These are phyloP conservation scores for Drosophila yooni DNA, from an alignment of 2,888 invertebrate species.

Conservation along the genomic window DNA sequence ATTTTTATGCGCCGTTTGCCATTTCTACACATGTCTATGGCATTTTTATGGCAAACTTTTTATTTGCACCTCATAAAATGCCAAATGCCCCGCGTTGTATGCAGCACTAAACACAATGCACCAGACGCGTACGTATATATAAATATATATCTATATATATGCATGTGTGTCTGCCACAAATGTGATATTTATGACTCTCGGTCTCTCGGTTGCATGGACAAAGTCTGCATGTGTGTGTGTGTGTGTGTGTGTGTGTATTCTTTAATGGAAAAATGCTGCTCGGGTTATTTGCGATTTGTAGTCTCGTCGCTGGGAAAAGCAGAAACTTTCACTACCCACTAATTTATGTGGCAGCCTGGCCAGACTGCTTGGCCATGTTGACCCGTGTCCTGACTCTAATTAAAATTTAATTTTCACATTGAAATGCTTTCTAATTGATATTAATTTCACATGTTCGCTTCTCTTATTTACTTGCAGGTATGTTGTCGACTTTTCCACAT, in stretches of 20 bases:
- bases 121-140: constrained; percentile 24
- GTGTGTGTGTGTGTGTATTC: constrained; percentile 26
- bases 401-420: constrained; percentile 66
- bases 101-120: constrained; percentile 72
- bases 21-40: constrained; percentile 75
- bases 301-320: not conserved
- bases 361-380: constrained; percentile 17
- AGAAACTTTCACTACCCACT: constrained; percentile 62
- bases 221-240: constrained; percentile 10
- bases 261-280: constrained; percentile 52
- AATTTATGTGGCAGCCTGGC: constrained; percentile 46
- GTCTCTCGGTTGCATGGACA: constrained; percentile 45
- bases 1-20: constrained; percentile 69
- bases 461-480: constrained; percentile 62
- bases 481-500: constrained; percentile 38
- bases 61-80: constrained; percentile 84
- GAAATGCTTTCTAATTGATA: constrained; percentile 65
- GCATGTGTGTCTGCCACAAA: constrained; percentile 68
- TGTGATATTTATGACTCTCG: constrained; percentile 76
- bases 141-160: constrained; percentile 4
- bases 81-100: constrained; percentile 79
- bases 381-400: constrained; percentile 57
- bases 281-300: constrained; percentile 10
- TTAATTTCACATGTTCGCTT: constrained; percentile 58
- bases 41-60: constrained; percentile 81